Evolutionary conservation across 2,113 vertebrate genomes (phyloP).

Genomic region (Pterocles gutturalis): DNA sequence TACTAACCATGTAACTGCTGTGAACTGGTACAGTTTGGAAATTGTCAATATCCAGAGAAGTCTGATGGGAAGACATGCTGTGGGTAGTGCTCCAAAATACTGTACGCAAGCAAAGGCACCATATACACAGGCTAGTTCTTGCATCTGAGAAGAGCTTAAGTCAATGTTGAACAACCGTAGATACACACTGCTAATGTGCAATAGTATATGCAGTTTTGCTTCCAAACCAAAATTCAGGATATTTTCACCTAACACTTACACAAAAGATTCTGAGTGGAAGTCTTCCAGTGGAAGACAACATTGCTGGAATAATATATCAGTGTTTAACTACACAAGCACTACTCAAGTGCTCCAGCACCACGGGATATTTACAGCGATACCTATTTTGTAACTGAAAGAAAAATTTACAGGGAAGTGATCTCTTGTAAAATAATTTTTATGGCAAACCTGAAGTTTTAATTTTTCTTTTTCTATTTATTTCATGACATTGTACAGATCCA

Average conservation of each 20-base stretch:
- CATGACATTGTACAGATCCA: neutral
- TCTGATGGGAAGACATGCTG: neutral
- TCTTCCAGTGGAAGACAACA: neutral
- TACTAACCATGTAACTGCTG: neutral
- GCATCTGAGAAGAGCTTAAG: neutral
- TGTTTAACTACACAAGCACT: neutral
- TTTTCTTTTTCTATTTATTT: rapidly evolving
- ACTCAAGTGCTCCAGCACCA: neutral
- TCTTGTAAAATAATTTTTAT: neutral
- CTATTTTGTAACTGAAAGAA: neutral
- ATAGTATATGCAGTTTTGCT: neutral
- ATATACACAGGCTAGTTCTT: neutral
- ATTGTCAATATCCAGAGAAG: neutral
- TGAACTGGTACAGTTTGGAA: neutral
- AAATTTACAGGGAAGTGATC: neutral
- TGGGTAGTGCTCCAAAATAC: neutral
- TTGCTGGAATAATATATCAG: neutral
- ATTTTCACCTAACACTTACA: neutral
- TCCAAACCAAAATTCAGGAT: neutral
- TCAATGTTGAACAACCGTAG: neutral
- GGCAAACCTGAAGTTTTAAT: neutral
- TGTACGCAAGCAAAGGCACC: neutral
- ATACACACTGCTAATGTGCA: neutral
- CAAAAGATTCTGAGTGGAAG: neutral
- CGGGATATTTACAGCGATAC: neutral